Conservation (phyloP, 2,888 invertebrate genomes). For the Drosophila monieri region DNA sequence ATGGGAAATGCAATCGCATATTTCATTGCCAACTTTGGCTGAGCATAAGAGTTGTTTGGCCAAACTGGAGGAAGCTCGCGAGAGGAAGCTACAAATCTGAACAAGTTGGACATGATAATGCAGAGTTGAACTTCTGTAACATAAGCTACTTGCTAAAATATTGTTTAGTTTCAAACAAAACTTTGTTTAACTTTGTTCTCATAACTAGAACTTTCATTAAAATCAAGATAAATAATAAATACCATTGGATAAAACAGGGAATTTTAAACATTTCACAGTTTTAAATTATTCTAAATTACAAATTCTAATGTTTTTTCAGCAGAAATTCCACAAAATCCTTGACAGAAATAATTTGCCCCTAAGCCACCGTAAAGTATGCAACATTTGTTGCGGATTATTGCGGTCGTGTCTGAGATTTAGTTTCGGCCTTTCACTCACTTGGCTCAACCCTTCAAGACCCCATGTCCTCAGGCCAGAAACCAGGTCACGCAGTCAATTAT, state of each 20-base stretch:
- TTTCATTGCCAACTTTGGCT: slow-evolving; percentile 56
- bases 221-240: slow-evolving; percentile 2
- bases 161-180: slow-evolving; percentile 1
- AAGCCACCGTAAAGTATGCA: slow-evolving; percentile 30
- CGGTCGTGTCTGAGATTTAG: slow-evolving; percentile 45
- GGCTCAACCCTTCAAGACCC: slow-evolving; percentile 20
- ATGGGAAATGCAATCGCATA: slow-evolving; percentile 48
- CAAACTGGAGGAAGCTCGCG: not conserved
- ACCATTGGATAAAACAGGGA: not conserved
- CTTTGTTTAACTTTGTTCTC: not conserved
- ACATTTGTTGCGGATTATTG: slow-evolving; percentile 41
- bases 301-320: not conserved
- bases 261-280: too few relatives aligned
- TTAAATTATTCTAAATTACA: not conserved
- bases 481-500: slow-evolving; percentile 65
- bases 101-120: slow-evolving; percentile 2
- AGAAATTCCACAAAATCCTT: not conserved
- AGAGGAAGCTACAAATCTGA: slow-evolving; percentile 16
- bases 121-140: slow-evolving; percentile 3
- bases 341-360: slow-evolving; percentile 8
- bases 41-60: slow-evolving; percentile 15
- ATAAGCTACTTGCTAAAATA: slow-evolving; percentile 1
- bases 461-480: slow-evolving; percentile 2
- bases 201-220: not conserved
- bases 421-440: slow-evolving; percentile 13